Conservation (phyloP, 2,888 invertebrate genomes). For the Drosophila mettleri region DNA sequence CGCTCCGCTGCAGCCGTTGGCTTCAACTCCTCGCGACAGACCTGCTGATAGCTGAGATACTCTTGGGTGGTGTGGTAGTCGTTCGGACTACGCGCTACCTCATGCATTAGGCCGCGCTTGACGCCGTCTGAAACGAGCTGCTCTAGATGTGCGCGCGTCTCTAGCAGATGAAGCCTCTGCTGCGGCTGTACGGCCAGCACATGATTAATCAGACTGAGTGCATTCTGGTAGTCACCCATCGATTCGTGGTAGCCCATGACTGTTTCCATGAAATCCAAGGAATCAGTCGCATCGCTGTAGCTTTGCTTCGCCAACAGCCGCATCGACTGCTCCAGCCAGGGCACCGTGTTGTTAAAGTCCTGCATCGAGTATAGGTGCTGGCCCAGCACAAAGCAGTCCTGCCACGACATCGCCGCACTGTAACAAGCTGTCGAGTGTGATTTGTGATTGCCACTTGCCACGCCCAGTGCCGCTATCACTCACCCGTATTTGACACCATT, state of each 20-base stretch:
- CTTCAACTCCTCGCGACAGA: slow-evolving; percentile 75
- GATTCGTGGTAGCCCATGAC: slow-evolving; percentile 74
- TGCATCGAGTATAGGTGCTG: slow-evolving; percentile 93
- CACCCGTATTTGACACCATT: slow-evolving; percentile 94
- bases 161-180: slow-evolving; percentile 91
- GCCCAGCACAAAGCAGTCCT: slow-evolving; percentile 98
- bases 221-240: slow-evolving; percentile 89
- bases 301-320: slow-evolving; percentile 88
- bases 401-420: slow-evolving; percentile 90
- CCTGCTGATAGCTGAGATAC: slow-evolving; percentile 85
- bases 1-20: slow-evolving; percentile 43
- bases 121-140: slow-evolving; percentile 88
- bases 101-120: slow-evolving; percentile 69
- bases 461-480: slow-evolving; percentile 33
- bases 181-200: slow-evolving; percentile 91
- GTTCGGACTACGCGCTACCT: slow-evolving; percentile 40
- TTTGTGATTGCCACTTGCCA: slow-evolving; percentile 40
- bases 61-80: slow-evolving; percentile 70
- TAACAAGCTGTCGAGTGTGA: slow-evolving; percentile 34
- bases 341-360: slow-evolving; percentile 95
- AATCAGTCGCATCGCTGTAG: slow-evolving; percentile 56
- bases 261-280: slow-evolving; percentile 78
- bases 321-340: slow-evolving; percentile 97
- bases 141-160: slow-evolving; percentile 94
- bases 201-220: slow-evolving; percentile 94